Evolutionary conservation across 2,113 vertebrate genomes (phyloP).

Genomic region (Prolemur simus): DNA sequence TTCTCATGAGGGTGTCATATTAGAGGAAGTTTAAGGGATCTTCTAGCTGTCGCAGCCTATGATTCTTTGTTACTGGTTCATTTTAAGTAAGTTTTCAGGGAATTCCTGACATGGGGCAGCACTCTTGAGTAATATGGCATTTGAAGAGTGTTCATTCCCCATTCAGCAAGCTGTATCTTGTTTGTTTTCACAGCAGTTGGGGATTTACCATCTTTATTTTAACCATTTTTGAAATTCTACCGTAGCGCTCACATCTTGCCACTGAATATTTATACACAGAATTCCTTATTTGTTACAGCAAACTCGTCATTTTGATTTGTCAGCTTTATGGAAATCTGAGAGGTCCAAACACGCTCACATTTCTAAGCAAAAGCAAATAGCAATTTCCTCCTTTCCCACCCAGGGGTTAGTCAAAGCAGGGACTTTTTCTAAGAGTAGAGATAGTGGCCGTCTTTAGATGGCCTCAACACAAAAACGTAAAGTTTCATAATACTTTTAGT

Average conservation of each 20-base stretch:
- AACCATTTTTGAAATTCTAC: slow-evolving; percentile 51
- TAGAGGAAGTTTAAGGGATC: background rate
- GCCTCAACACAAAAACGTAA: slow-evolving; percentile 20
- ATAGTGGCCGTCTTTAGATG: background rate
- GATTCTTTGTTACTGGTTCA: slow-evolving; percentile 2
- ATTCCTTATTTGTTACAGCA: background rate
- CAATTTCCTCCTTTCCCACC: slow-evolving; percentile 22
- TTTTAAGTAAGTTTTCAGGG: slow-evolving; percentile 7
- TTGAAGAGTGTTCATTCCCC: background rate
- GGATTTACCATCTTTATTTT: slow-evolving; percentile 6
- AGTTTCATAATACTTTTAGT: background rate
- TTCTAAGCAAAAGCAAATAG: slow-evolving; percentile 64
- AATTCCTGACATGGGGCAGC: background rate
- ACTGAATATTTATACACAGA: slow-evolving; percentile 42
- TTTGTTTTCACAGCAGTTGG: slow-evolving; percentile 28
- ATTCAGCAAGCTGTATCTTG: slow-evolving; percentile 6
- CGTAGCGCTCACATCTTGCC: background rate
- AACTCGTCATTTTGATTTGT: slow-evolving; percentile 58
- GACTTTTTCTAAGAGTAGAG: background rate
- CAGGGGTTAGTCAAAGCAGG: background rate
- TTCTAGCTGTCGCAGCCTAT: background rate
- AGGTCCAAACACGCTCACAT: background rate
- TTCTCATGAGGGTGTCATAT: background rate
- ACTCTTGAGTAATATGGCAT: background rate
- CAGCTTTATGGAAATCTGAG: slow-evolving; percentile 55